Base-by-base conservation (phyloP, 64 coral and sea anemone genomes). In the Catalaphyllia jardinei region DNA sequence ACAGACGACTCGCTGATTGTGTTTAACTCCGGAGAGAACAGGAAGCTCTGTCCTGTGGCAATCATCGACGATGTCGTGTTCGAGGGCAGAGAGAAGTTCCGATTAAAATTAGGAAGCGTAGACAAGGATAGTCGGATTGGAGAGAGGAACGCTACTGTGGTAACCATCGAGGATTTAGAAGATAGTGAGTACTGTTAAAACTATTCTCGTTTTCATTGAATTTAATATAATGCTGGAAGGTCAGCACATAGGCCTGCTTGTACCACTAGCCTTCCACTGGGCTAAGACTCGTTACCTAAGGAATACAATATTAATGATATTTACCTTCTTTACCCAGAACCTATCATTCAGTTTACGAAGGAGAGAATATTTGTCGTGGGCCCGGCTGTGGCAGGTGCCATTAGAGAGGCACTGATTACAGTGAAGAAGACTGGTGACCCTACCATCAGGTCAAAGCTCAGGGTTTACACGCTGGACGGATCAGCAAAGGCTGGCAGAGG, bases 401-500 rank as follows among this genome's bases (percentile, higher is more conserved):
- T 31, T 8, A 86, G 62, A 1, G 73, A 91, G 39, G 94, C 86
- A 19, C 61, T 14, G 19, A 75, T 99, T 29, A 54, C 39, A 54
- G 74, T 99, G 8, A 73, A 76, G 20, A 90, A 89, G 55, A 93
- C 88, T 31, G 97, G 97, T 75, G 97, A 99, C 86, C 75, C 88
- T 20, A 87, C 82, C 20, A 65, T 19, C 52, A 25, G 52, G 8
- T 93, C 90, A 54, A 88, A 79, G 13, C 91, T 99, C 24, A 88
- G 91, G 29, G 82, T 99, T 24, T 99, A 86, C 33, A 99, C 91
- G 14, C 84, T 95, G 29, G 97, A 99, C 62, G 94, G 94, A 60
- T 95, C 97, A 38, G 93, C 94, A 69, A 93, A 95, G 72, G 93
- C 91, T 88, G 97, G 88, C 22, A 92, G 63, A 78, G 94, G 88